Base-by-base conservation (phyloP, 2,888 invertebrate species). In the Drosophila colorata region DNA sequence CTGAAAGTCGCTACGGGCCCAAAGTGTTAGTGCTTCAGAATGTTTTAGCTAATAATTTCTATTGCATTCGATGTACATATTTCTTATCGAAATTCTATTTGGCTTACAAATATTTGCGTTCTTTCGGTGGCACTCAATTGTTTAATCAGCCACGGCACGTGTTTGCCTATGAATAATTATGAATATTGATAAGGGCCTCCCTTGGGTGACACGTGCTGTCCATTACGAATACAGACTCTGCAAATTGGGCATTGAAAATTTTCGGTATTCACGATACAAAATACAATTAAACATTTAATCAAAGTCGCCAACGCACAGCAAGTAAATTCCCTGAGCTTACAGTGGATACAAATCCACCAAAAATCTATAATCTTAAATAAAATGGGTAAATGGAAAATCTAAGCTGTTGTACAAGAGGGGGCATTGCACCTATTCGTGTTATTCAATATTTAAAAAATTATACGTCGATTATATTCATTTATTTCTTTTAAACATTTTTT, bases 1-100 rank as follows among this genome's bases (percentile, higher is more conserved):
- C 69, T 73, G 82, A 85, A 83, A 67, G 78, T 72, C 65, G 58
- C 52, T 46, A 41, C 33, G 33, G 40, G 49, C 40, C 23, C 25
- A 3, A 31, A 18, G 18, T 18, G 37, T 25, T 46, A 66, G 38
- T 41, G 49, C 33, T 13, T 41, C 38, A 13, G 60, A 56, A 53
- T 57, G 53, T 68, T 56, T 51, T 18, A 18, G 20, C 52, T 64
- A 64, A 71, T 71, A 38, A 70, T 71, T 63, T 52, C 18, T 25
- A 25, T 58, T 5, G 28, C 23, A 47, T 57, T 68, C 13, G n/a
- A 25, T 43, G 11, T 33, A 4, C 4, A 13, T 13, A 13, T 48
- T 51, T 20, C 59, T 71, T 68, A 74, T 72, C 75, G 52, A 44
- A 11, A 43, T 20, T 75, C 20, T 16, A 33, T 53, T 33, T 38